Base-by-base conservation (phyloP, 2,888 invertebrate genomes). In the Tetranychus piercei region DNA sequence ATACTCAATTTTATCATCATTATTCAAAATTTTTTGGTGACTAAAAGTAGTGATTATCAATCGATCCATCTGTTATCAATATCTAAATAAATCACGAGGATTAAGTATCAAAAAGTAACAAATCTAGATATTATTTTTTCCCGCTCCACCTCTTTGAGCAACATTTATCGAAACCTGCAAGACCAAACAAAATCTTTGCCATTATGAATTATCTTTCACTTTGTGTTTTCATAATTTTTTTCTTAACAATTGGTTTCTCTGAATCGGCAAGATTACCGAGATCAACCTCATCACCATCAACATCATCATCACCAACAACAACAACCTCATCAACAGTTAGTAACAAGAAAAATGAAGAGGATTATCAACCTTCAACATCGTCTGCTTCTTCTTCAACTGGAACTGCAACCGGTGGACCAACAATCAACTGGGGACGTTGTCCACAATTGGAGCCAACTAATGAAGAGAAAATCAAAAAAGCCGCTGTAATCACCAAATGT, bases 391-490 rank as follows among this genome's bases (percentile, higher is more conserved):
- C 70, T 7, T 70, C 45, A n/a, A n/a, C 70, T 18, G 44, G 8
- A 44, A n/a, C 34, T 20, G 70, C 45, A 43, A 65, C 22, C 34
- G 65, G 23, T n/a, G 74, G 74, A 72, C 75, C 77, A 67, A 70
- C 74, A 71, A 77, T 77, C 43, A 77, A 76, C 69, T 77, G 77
- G 77, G 77, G 77, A 8, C 69, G 74, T 67, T 77, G 77, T 73
- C 77, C 76, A 44, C 75, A 76, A 71, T 73, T 77, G 20, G 75
- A 77, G 70, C 77, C 77, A 44, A 74, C 72, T 18, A 74, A 73
- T 15, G 65, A 66, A 11, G 77, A 77, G 64, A 77, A 77, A 66
- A 44, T 74, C 15, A 72, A 74, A 4, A 77, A 77, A 69, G 77
- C 77, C 22, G 34, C 43, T 11, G 77, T 77, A 6, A 77, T 77